Evolutionary conservation across 2,888 invertebrate species (phyloP).

Genomic region (Eudasyphora cyanicolor): DNA sequence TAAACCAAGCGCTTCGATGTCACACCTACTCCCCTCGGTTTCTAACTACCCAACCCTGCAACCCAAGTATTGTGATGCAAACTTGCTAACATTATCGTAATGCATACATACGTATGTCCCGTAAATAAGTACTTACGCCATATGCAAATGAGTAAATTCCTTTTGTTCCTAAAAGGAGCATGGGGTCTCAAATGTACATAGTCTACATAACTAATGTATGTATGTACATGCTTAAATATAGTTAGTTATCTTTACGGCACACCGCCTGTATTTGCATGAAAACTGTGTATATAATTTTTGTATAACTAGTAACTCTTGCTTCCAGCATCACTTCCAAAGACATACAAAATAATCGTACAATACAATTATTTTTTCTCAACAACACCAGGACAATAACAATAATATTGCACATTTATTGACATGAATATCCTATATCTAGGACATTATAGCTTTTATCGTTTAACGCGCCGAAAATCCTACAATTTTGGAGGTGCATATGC

Average conservation of each 20-base stretch:
- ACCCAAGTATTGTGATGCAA: constrained; percentile 9
- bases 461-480: too few relatives aligned
- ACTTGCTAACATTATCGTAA: neutral
- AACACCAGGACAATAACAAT: too few relatives aligned
- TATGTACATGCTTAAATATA: neutral
- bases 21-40: neutral
- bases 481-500: too few relatives aligned
- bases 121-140: neutral
- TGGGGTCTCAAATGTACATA: neutral
- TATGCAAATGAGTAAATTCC: neutral
- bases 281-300: neutral
- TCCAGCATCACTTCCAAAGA: neutral
- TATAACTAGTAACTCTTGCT: neutral
- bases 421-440: too few relatives aligned
- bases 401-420: too few relatives aligned
- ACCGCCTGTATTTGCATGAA: constrained; percentile 33
- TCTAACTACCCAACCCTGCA: constrained; percentile 12
- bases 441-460: too few relatives aligned
- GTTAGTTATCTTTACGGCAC: neutral
- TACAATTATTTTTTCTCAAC: too few relatives aligned
- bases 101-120: neutral
- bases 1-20: constrained; percentile 27
- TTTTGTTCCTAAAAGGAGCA: too few relatives aligned
- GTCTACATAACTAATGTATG: neutral
- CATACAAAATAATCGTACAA: too few relatives aligned